Evolutionary conservation across 2,888 invertebrate genomes (phyloP).

Genomic region (Desoria tigrina): DNA sequence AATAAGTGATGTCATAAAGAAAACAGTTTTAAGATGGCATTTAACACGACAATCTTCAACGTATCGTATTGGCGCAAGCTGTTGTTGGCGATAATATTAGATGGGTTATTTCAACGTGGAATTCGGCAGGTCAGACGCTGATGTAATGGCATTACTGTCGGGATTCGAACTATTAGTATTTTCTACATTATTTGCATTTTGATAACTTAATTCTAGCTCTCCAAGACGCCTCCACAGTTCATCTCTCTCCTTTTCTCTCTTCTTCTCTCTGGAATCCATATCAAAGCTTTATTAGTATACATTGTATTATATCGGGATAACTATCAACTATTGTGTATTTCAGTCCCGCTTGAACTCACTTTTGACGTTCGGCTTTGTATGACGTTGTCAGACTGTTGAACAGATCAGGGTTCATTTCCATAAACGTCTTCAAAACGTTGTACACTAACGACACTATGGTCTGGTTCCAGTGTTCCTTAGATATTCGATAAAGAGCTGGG

Average conservation of each 20-base stretch:
- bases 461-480: slow-evolving; percentile 99
- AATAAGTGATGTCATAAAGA: too few relatives aligned
- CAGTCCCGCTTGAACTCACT: slow-evolving; percentile 77
- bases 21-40: too few relatives aligned
- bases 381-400: slow-evolving; percentile 98
- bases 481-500: slow-evolving; percentile 96
- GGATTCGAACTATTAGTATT: slow-evolving; percentile 44
- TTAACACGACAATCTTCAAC: too few relatives aligned
- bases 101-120: slow-evolving; percentile 19
- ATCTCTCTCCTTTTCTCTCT: slow-evolving; percentile 92
- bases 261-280: slow-evolving; percentile 74
- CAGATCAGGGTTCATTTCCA: slow-evolving; percentile 99
- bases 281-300: slow-evolving; percentile 10
- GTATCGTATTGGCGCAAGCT: too few relatives aligned
- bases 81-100: too few relatives aligned
- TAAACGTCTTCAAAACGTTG: slow-evolving; percentile 99
- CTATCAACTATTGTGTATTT: slow-evolving; percentile 1
- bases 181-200: slow-evolving; percentile 52
- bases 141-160: slow-evolving; percentile 14
- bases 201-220: slow-evolving; percentile 74
- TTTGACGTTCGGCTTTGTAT: slow-evolving; percentile 98
- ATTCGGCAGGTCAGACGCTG: slow-evolving; percentile 16
- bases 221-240: slow-evolving; percentile 96
- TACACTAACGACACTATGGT: slow-evolving; percentile 99
- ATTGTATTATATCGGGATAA: too few relatives aligned